Base-by-base conservation (phyloP, 2,888 invertebrate genomes). In the Drosophila emarginata region DNA sequence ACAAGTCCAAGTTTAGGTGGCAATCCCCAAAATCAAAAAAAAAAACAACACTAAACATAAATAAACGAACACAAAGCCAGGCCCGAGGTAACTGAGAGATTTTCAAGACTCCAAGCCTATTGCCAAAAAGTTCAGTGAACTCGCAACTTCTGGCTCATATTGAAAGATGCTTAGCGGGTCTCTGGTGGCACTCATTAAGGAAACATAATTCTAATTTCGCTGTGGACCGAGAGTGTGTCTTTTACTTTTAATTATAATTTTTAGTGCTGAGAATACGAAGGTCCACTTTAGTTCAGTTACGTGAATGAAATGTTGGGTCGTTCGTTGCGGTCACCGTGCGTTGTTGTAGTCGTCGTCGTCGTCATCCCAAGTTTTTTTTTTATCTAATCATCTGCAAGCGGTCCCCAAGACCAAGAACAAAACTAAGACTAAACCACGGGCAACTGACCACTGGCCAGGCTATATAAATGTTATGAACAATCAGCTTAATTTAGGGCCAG, bases 161-260 rank as follows among this genome's bases (percentile, higher is more conserved):
- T 78, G 87, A 88, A 88, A 72, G 88, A 80, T 86, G 86, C 77
- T 86, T 88, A 78, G 73, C 77, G 65, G 72, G 72, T 66, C 63
- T 56, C 73, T 58, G 62, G 76, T 80, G 77, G 78, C 76, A 78
- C 84, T 87, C 87, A 88, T 85, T 85, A 86, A 80, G 84, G 88
- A 86, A 85, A 83, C 87, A 88, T 86, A 87, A 88, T 88, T 86
- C 81, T 80, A 78, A 86, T 87, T 85, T 72, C 72, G 58, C 69
- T 62, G 66, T 62, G 61, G 72, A 69, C 72, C 72, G 60, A 62
- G 66, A 69, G 66, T 78, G 69, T 80, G 54, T 74, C 69, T 68
- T 65, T 69, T 65, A 51, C 82, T 87, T 82, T 85, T 79, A 74
- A 78, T 80, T 86, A 81, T 88, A 84, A 86, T 88, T 86, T 68